Evolutionary conservation across 2,113 vertebrate genomes (phyloP), one percentile per base, ranked within the genome.

Genomic region (Motacilla tschutschensis): DNA sequence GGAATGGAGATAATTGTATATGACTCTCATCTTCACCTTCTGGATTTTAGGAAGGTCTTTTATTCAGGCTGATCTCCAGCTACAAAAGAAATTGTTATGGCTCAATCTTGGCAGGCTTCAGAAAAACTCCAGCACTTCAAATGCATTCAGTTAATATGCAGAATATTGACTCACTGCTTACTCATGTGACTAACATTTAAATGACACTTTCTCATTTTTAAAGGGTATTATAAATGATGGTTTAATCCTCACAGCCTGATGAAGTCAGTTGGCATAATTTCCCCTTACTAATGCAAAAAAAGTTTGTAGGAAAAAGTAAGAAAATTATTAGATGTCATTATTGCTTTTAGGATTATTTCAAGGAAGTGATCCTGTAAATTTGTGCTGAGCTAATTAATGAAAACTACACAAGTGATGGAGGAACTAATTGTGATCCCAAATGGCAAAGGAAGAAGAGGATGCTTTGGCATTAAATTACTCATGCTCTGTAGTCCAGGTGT

Each of bases 161-260:
- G 90, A 78, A 50, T 93, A 87, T 94, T 89, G 91, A 89, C 83
- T 87, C 55, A 59, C 25, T 63, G 75, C 69, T 91, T 91, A 48
- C 57, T 76, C 53, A 91, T 3, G 17, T 77, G 72, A 74, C 60
- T 57, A 66, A 54, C 48, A 35, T 79, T 93, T 91, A 86, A 88
- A 86, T 88, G 76, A 33, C 65, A 47, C 59, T 79, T 91, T 76
- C 74, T 91, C 21, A 48, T 91, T 88, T 91, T 67, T 75, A 65
- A 76, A 74, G 44, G 41, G 17, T 59, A 35, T 71, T 75, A 48
- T 46, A 87, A 91, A 57, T 57, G 50, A 57, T 41, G 19, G 31
- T 63, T 88, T 81, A 82, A 81, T 88, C 66, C 28, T 79, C 14
- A 31, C 24, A 83, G 78, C 40, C n/a, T n/a, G 47, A 46, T 88